Evolutionary conservation across 2,113 vertebrate genomes (phyloP), one percentile per base, ranked within the genome.

Genomic region (Nothocercus julius): DNA sequence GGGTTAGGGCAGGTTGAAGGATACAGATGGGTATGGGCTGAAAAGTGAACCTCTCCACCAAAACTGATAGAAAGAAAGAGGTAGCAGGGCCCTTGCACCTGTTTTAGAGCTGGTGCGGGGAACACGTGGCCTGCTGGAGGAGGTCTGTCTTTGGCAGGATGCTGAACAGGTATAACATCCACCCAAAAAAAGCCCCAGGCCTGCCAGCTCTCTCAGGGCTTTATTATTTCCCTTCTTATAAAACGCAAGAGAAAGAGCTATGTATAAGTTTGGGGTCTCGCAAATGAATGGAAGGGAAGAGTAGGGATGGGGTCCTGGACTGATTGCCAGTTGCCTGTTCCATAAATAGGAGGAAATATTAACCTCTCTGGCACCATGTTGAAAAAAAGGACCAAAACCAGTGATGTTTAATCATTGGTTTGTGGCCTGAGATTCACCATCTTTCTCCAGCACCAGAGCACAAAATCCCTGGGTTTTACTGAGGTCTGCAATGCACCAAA

Each of bases 141-240:
- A 53, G 40, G 90, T 96, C 95, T 97, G 97, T 97, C 97, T 98
- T 97, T 97, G 54, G 68, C 94, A 79, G 44, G 84, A 87, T 86
- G 73, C 97, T 97, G 98, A 97, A 98, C 98, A 95, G 96, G 92
- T 85, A 97, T 97, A 98, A 98, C 98, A 97, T 98, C 98, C 96
- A 49, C 73, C 96, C 96, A 95, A 95, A 94, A 94, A 95, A 94
- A 97, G 97, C 96, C 98, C 98, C 97, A 97, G 97, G 97, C 97
- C 97, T 98, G 98, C 97, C 98, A 98, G 97, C 96, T 97, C 96
- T 96, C 96, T 91, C 56, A 45, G 86, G 96, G 95, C 97, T 97
- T 97, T 97, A 97, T 97, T 96, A 96, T 94, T 97, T 97, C 97
- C 97, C 97, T 97, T 58, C 58, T 34, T 78, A 84, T 56, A 64